Base-by-base conservation (phyloP, 2,113 vertebrate species). In the Sylvilagus bachmani region DNA sequence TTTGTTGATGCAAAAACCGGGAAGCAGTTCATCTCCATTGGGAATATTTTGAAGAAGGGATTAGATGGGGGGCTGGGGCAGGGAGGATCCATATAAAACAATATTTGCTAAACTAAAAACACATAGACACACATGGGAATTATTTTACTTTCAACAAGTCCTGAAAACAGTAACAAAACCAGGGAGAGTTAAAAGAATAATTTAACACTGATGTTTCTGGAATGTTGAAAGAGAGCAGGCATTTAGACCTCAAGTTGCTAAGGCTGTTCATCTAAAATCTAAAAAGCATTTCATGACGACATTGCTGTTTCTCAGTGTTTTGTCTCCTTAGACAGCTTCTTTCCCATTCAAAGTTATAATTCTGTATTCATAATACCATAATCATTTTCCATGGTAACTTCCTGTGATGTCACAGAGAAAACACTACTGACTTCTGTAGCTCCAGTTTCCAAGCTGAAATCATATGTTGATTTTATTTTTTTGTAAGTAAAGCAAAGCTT, bases 111-210 rank as follows among this genome's bases (percentile, higher is more conserved):
- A 97, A 96, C 95, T 84, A 93, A 97, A 96, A 90, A 94, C 87
- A 96, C 91, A 94, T 36, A 93, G 1, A 22, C 82, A 95, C 95
- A 97, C 97, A 96, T 89, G 97, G 95, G 95, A 97, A 96, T 96
- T 97, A 96, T 97, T 96, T 97, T 86, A 96, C 93, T 97, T 97
- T 96, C 95, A 97, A 93, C 92, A 90, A 96, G 93, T 97, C 96
- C 82, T 87, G 73, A 95, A 96, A 95, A 70, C 64, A 90, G 85
- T 94, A 94, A 90, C 85, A 89, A 94, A 90, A 89, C 49, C 33
- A 70, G 67, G 61, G 66, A 94, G 79, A 96, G 90, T 94, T 94
- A 96, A 91, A 83, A 92, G 88, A 95, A 90, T 95, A 95, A 95
- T 94, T 95, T 95, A 96, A 95, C 92, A 93, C 49, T 44, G 95